phyloP scores from a whole-genome alignment of 2,888 invertebrate species.

The Eucriotettix oculatus region DNA sequence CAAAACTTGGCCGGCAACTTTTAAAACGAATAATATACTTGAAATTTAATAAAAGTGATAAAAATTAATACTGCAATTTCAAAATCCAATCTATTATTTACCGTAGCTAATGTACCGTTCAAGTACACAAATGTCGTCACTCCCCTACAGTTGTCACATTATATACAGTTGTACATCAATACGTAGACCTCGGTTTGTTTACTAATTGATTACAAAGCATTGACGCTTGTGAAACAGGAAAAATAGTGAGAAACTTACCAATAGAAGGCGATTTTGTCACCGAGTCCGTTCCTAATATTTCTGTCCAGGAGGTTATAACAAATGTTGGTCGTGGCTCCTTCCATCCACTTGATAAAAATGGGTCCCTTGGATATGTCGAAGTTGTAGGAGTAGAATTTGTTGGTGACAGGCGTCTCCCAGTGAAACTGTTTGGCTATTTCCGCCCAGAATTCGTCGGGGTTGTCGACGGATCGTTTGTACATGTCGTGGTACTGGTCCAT shows the following conservation, averaged over 20 bases:
- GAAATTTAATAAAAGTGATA: too few relatives aligned
- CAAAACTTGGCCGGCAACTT: too few relatives aligned
- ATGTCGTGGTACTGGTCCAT: constrained; percentile 64
- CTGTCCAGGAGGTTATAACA: constrained; percentile 91
- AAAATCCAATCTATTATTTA: too few relatives aligned
- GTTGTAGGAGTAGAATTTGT: constrained; percentile 75
- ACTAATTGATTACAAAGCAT: too few relatives aligned
- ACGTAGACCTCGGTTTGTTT: too few relatives aligned
- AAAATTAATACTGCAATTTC: too few relatives aligned
- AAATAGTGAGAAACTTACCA: constrained; percentile 50
- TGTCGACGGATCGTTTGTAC: constrained; percentile 71
- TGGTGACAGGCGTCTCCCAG: constrained; percentile 67
- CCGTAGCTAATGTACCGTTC: too few relatives aligned
- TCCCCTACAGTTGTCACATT: too few relatives aligned
- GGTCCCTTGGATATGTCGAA: constrained; percentile 80
- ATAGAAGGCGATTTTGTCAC: constrained; percentile 83
- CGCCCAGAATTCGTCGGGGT: constrained; percentile 86
- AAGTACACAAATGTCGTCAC: too few relatives aligned
- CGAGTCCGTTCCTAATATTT: constrained; percentile 73
- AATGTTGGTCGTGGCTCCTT: constrained; percentile 86
- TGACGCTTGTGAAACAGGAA: too few relatives aligned
- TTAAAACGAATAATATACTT: too few relatives aligned
- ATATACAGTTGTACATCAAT: too few relatives aligned
- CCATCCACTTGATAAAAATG: constrained; percentile 87
- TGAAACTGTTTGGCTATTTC: constrained; percentile 84